A percentile compares a stretch with the other conserved stretches of the same genome.
These are phyloP conservation scores for Lepidurus couesii DNA, from an alignment of 1,140 invertebrate genomes.

Conservation along the genomic window DNA sequence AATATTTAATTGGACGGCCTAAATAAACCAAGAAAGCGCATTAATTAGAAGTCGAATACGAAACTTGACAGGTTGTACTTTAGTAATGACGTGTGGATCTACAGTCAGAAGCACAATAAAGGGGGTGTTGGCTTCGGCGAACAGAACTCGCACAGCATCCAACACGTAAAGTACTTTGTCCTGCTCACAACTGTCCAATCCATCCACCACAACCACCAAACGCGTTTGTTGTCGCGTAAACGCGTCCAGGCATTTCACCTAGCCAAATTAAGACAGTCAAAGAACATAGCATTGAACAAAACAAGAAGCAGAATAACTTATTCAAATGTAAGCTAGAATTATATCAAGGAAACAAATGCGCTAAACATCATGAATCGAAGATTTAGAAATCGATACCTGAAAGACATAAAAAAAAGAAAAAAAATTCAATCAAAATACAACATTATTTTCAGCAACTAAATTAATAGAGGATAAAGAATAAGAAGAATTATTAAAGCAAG, in stretches of 20 bases:
- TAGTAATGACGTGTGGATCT: constrained; percentile 94
- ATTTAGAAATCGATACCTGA: no score
- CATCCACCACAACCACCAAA: constrained; percentile 91
- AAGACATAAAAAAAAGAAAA: no score
- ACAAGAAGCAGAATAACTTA: not conserved
- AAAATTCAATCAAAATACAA: no score
- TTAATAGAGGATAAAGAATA: no score
- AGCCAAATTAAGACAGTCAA: constrained; percentile 35
- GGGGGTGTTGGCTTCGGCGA: constrained; percentile 81
- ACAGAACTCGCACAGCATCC: constrained; percentile 90
- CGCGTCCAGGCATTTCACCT: constrained; percentile 77
- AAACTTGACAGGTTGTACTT: constrained; percentile 54
- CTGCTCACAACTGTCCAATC: constrained; percentile 94
- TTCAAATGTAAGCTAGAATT: no score
- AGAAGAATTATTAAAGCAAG: no score
- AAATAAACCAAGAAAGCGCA: constrained; percentile 36
- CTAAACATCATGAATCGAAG: no score
- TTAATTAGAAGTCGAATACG: not conserved
- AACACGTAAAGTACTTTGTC: constrained; percentile 88
- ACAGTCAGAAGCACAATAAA: constrained; percentile 91
- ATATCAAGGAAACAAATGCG: no score
- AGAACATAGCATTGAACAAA: not conserved
- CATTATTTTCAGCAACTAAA: no score
- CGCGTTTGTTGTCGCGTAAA: constrained; percentile 87
- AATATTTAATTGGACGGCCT: constrained; percentile 89